Base-by-base conservation (phyloP, 2,113 vertebrate genomes). In the Verasper variegatus region DNA sequence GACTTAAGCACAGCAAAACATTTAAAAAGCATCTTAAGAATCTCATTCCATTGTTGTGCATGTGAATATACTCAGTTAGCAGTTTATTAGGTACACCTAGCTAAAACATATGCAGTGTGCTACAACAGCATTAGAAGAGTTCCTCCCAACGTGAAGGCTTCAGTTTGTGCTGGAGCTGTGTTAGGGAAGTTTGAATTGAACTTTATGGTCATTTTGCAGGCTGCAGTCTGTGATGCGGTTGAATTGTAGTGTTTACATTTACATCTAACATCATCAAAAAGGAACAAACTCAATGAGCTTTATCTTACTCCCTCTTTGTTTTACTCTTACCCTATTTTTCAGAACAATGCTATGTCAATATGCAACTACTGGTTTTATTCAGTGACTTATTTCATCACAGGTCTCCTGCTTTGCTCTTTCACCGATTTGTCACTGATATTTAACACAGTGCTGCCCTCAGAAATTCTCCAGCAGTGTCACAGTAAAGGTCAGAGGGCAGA, bases 401-500 rank as follows among this genome's bases (percentile, higher is more conserved):
- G 1, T 52, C 5, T 37, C 23, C 21, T 73, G 9, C 49, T 49
- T 35, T 51, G 21, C 52, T 55, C 47, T 49, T 60, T 68, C 4
- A 2, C 37, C 20, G 12, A 60, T 24, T 63, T 26, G 60, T 15
- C n/a, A 37, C 49, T 54, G 10, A 73, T 42, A 18, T 31, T 31
- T 7, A 31, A 31, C 31, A 31, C 31, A 31, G 31, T 31, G 31
- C 31, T 31, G 6, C 6, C 31, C 31, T 31, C 31, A 7, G 5
- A 31, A 18, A 62, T 81, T 31, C 55, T 61, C 55, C 15, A 26
- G 27, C 17, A 12, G 13, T 0, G 45, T 63, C 45, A 54, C n/a
- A 68, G 5, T 3, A 61, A 64, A 81, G 56, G 35, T 61, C 76
- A 79, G 76, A 83, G 82, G 64, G 18, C 67, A 81, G 66, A 5